Conservation (phyloP, 1,140 invertebrate species). For the Zophobas atratus region DNA sequence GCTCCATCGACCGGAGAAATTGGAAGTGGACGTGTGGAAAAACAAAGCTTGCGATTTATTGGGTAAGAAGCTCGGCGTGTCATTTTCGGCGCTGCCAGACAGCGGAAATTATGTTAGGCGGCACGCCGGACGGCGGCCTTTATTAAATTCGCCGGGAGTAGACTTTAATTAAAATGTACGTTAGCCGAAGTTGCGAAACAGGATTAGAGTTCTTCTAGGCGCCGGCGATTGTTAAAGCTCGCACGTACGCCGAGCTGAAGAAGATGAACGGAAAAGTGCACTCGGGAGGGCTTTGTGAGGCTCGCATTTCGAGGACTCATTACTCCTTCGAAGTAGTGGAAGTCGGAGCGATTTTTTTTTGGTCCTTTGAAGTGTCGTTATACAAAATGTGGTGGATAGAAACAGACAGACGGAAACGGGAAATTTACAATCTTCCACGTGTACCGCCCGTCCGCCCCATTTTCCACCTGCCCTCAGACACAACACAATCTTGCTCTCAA, state of each 20-base stretch:
- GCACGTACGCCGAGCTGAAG: constrained; percentile 15
- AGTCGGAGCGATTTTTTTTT: too few species aligned
- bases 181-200: constrained; percentile 30
- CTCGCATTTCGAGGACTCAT: neutral
- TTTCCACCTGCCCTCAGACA: constrained; percentile 11
- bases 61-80: constrained; percentile 55
- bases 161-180: constrained; percentile 47
- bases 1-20: constrained; percentile 57
- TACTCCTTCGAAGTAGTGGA: neutral
- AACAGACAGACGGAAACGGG: neutral
- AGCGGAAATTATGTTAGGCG: constrained; percentile 58
- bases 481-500: constrained; percentile 9
- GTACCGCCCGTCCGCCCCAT: too few species aligned
- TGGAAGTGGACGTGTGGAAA: constrained; percentile 62
- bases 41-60: constrained; percentile 63
- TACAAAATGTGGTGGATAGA: too few species aligned
- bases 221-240: constrained; percentile 1
- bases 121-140: constrained; percentile 8
- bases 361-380: too few species aligned
- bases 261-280: constrained; percentile 14
- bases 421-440: neutral
- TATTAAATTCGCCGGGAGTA: constrained; percentile 46
- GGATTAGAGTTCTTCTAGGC: constrained; percentile 27
- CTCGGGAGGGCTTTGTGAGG: constrained; percentile 5
- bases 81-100: constrained; percentile 56